Percentiles rank a stretch among this genome's conserved stretches.
phyloP scores from a whole-genome alignment of 2,113 vertebrate genomes.

The Archilochus colubris region DNA sequence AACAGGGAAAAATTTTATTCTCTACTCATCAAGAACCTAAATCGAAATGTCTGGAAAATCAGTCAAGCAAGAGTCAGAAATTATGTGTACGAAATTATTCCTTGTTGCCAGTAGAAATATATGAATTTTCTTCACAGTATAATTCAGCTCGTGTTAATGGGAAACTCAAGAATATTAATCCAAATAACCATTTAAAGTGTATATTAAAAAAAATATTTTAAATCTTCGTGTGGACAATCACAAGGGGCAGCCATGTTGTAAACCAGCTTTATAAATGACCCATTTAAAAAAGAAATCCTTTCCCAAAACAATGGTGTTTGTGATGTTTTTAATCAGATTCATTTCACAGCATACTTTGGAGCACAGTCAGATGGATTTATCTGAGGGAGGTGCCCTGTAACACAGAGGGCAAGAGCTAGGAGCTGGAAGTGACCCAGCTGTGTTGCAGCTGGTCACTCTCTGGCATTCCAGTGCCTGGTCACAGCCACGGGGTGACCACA shows the following conservation, averaged over 20 bases:
- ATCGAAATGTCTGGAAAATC: slow-evolving; percentile 38
- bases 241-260: not conserved
- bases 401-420: rapidly evolving
- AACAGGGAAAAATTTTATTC: slow-evolving; percentile 43
- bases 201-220: slow-evolving; percentile 20
- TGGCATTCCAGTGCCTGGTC: rapidly evolving
- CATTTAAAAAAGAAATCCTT: not conserved
- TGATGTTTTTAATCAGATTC: rapidly evolving
- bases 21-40: slow-evolving; percentile 32
- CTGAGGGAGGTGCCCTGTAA: not conserved
- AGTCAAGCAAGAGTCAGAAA: slow-evolving; percentile 35
- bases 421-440: not conserved
- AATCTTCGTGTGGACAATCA: not conserved
- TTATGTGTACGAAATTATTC: slow-evolving; percentile 37
- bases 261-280: not conserved
- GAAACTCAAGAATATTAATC: slow-evolving; percentile 29
- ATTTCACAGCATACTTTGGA: not conserved
- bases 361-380: not conserved
- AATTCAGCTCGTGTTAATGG: slow-evolving; percentile 1
- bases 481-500: rapidly evolving
- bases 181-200: slow-evolving; percentile 14
- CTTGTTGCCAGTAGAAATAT: slow-evolving; percentile 26
- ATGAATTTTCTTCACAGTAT: slow-evolving; percentile 28
- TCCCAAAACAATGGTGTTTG: not conserved
- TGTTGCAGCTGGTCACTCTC: not conserved